phyloP scores from a whole-genome alignment of 1,140 invertebrate genomes.

The Oppia nitens region DNA sequence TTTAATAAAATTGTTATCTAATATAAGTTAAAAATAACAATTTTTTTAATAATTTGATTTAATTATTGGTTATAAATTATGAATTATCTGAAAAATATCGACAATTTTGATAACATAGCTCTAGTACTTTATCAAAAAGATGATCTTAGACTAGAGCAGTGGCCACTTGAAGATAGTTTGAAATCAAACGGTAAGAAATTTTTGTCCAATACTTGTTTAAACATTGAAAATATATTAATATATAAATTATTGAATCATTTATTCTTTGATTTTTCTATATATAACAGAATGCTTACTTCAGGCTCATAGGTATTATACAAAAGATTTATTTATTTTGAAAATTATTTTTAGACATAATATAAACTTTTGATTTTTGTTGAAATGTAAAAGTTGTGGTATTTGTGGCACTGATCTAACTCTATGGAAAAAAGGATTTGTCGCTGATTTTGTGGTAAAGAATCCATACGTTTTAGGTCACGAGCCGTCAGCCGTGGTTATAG shows the following conservation, averaged over 20 bases:
- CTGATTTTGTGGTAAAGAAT: conserved; percentile 53
- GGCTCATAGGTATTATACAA: neutral
- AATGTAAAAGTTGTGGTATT: conserved; percentile 49
- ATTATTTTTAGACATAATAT: neutral
- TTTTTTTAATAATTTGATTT: too few relatives aligned
- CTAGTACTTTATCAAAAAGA: conserved; percentile 8
- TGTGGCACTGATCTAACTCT: conserved; percentile 92
- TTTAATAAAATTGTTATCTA: too few relatives aligned
- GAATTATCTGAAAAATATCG: neutral
- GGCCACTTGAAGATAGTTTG: conserved; percentile 4
- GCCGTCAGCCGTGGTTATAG: conserved; percentile 51
- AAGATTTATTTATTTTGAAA: neutral
- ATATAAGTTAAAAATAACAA: too few relatives aligned
- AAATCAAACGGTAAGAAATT: conserved; percentile 10
- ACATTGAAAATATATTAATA: neutral
- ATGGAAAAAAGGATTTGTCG: conserved; percentile 58
- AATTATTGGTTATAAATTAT: too few relatives aligned
- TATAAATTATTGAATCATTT: neutral
- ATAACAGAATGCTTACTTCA: neutral
- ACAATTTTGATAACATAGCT: conserved; percentile 11
- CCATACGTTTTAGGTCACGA: conserved; percentile 84
- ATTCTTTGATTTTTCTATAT: too few relatives aligned
- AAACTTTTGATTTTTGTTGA: neutral
- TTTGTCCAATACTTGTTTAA: neutral
- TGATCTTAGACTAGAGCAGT: conserved; percentile 10